A percentile compares a stretch with the other conserved stretches of the same genome.
Conservation (phyloP, 2,888 invertebrate genomes). For the Cerastoderma edule region DNA sequence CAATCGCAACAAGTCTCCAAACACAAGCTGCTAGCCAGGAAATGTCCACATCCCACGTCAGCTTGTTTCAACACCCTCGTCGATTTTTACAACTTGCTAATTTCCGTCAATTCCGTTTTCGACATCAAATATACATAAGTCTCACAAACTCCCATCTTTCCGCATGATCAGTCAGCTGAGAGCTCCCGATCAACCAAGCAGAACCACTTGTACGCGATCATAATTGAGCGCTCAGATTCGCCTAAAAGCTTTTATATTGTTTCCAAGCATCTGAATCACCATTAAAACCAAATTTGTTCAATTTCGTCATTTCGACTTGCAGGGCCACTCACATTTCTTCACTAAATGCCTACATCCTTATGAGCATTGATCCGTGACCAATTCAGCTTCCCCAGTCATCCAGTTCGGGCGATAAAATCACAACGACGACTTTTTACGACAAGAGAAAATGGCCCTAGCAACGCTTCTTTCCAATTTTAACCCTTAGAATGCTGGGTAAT, state of each 20-base stretch:
- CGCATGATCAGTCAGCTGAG: conserved; percentile 13
- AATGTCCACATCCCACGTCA: no score
- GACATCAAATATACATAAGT: conserved; percentile 34
- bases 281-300: conserved; percentile 22
- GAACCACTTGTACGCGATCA: conserved; percentile 21
- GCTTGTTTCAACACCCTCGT: no score
- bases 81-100: conserved; percentile 21
- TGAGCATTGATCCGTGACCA: conserved; percentile 17
- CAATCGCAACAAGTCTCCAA: no score
- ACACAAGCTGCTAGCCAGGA: no score
- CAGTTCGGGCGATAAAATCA: conserved; percentile 20
- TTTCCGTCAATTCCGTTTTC: conserved; percentile 20
- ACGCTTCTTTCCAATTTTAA: conserved; percentile 20
- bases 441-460: conserved; percentile 1
- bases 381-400: conserved; percentile 10
- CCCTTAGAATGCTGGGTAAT: no score
- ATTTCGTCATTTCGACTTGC: conserved; percentile 10
- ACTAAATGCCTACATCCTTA: conserved; percentile 20
- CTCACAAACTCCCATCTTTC: conserved; percentile 14
- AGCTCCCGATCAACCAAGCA: conserved; percentile 9
- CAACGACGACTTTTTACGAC: conserved; percentile 15
- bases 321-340: conserved; percentile 7
- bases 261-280: conserved; percentile 11
- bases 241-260: conserved; percentile 23
- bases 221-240: conserved; percentile 5